Evolutionary conservation across 2,113 vertebrate species (phyloP), one percentile per base, ranked within the genome.

Genomic region (Procavia capensis): DNA sequence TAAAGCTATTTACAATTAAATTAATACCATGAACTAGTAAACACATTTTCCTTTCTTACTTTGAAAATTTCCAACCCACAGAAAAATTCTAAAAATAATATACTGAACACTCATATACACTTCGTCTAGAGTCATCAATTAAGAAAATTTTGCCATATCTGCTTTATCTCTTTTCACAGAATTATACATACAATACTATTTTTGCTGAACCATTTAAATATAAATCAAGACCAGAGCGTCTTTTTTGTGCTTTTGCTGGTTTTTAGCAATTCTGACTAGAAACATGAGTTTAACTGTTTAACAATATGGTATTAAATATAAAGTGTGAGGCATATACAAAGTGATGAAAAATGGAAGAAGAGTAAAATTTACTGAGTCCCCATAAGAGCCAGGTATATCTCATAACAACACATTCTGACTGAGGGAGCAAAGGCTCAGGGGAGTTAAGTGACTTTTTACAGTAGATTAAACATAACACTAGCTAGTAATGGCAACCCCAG

Each of bases 1-100:
- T 47, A 79, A 92, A 57, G 39, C 59, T 91, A 85, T 78, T 91
- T 43, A 97, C 5, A 94, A 95, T 75, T 92, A 93, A 96, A 96
- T 10, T 87, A 24, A 63, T 61, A 72, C 31, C 50, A 93, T 82
- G 90, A 81, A 93, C 47, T 47, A 57, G 36, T 45, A 79, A 94
- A 95, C 66, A 61, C 29, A 75, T 20, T 39, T 96, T 90, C 70
- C 13, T n/a, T 83, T 94, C 88, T 90, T 87, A 80, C 87, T 96
- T 95, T 96, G 39, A 95, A 95, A 93, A 93, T 43, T 75, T 93
- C 27, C 31, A 94, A 91, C 45, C 25, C 50, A 79, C 41, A 88
- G 31, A 86, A 91, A 92, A 84, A 81, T 61, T 47, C 27, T 82
- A 88, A 20, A 90, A 41, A 29, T 70, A 41, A 82, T n/a, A 83